Conservation (phyloP, 2,888 invertebrate species). For the Schizotus pectinicornis region DNA sequence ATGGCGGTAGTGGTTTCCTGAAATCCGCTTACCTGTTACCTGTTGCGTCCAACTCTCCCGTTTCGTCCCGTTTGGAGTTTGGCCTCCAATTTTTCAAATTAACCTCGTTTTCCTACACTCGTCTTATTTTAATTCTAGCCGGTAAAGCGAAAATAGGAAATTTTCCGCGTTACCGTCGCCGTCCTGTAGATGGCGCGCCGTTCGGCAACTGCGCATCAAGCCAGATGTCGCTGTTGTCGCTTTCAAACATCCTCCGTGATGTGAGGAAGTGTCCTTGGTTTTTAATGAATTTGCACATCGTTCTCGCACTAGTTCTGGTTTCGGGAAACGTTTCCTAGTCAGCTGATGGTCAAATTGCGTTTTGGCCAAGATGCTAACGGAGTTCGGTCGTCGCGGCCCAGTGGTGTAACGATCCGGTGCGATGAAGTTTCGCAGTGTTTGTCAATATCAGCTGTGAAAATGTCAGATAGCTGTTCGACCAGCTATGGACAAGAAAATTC, state of each 20-base stretch:
- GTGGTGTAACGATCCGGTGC: slow-evolving; percentile 11
- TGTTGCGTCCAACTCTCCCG: too few species aligned
- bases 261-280: slow-evolving; percentile 42
- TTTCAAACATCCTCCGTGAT: slow-evolving; percentile 18
- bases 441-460: slow-evolving; percentile 55
- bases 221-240: slow-evolving; percentile 10
- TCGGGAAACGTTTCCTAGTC: slow-evolving; percentile 47
- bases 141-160: neutral
- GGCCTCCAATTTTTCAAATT: too few species aligned
- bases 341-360: slow-evolving; percentile 53
- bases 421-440: slow-evolving; percentile 38
- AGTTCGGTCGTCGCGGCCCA: slow-evolving; percentile 7
- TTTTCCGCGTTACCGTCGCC: neutral
- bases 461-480: slow-evolving; percentile 50
- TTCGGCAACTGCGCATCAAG: too few species aligned
- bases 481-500: slow-evolving; percentile 45
- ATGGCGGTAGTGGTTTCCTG: too few species aligned
- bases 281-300: slow-evolving; percentile 40
- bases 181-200: neutral
- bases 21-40: too few species aligned
- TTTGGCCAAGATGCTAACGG: slow-evolving; percentile 38
- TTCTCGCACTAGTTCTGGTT: slow-evolving; percentile 40
- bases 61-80: too few species aligned
- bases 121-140: too few species aligned
- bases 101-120: too few species aligned